Percentiles rank a stretch among this genome's conserved stretches.
phyloP scores from a whole-genome alignment of 37 sponge, comb jelly and placozoan genomes.

The Chondrosia reniformis region DNA sequence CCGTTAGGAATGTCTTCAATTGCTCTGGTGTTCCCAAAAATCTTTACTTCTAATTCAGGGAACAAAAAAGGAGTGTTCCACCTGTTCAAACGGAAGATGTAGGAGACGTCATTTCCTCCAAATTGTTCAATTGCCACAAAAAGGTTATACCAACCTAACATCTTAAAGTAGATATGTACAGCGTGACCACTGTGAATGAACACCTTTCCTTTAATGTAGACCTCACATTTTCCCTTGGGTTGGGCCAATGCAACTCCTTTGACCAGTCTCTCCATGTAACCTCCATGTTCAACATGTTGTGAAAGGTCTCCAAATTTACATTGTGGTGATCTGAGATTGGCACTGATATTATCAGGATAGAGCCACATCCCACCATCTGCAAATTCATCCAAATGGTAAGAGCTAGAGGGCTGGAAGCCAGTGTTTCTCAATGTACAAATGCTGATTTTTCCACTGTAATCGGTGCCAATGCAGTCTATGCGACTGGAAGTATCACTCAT shows the following conservation, averaged over 20 bases:
- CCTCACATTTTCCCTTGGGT: constrained; percentile 30
- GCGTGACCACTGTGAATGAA: constrained; percentile 39
- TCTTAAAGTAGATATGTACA: constrained; percentile 64
- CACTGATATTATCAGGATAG: not conserved
- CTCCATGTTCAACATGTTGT: constrained; percentile 19
- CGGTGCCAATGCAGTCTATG: too few relatives aligned
- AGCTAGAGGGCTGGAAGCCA: constrained; percentile 10
- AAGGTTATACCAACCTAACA: constrained; percentile 52
- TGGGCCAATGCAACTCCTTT: not conserved
- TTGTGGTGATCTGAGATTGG: too few relatives aligned
- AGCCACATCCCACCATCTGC: constrained; percentile 4
- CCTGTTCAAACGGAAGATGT: constrained; percentile 40
- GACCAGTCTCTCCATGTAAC: constrained; percentile 17
- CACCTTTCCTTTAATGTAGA: constrained; percentile 33
- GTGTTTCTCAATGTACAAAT: constrained; percentile 27
- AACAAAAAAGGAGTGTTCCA: constrained; percentile 26
- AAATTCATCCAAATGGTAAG: constrained; percentile 4
- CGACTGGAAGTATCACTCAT: too few relatives aligned
- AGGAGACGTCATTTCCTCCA: not conserved
- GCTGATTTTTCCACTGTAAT: too few relatives aligned
- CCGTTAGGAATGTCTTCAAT: not conserved
- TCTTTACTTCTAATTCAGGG: constrained; percentile 40
- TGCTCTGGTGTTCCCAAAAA: constrained; percentile 43
- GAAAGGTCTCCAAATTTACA: not conserved
- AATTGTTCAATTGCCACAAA: constrained; percentile 33